phyloP scores from a whole-genome alignment of 1,140 invertebrate genomes.

The Anoplolepis gracilipes region DNA sequence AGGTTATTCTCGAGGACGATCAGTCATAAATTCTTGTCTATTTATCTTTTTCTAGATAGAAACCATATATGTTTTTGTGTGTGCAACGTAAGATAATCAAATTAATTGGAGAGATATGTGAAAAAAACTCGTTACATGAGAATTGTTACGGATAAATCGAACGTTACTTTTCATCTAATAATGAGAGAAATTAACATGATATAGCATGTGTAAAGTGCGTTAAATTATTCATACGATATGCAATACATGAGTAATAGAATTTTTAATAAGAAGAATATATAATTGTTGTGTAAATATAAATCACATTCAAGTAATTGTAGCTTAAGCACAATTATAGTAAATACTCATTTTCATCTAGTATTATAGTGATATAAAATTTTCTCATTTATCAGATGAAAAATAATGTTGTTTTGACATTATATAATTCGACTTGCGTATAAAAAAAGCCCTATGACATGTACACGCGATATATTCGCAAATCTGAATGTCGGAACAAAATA shows the following conservation, averaged over 20 bases:
- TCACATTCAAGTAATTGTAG: neutral
- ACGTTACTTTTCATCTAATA: neutral
- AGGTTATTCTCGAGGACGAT: neutral
- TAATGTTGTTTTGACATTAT: conserved; percentile 6
- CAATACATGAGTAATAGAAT: neutral
- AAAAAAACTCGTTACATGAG: neutral
- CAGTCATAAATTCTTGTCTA: conserved; percentile 7
- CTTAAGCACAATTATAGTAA: no score
- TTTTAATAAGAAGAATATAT: neutral
- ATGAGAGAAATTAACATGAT: neutral
- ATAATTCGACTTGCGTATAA: neutral
- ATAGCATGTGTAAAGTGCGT: neutral
- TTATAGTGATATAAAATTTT: neutral
- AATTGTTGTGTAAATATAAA: neutral
- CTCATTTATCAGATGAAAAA: neutral
- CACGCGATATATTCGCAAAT: neutral
- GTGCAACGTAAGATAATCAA: neutral
- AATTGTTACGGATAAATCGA: neutral
- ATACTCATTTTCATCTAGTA: neutral
- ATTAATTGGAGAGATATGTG: neutral
- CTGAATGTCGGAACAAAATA: neutral
- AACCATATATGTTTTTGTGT: neutral
- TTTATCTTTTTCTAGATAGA: neutral
- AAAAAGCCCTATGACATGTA: neutral
- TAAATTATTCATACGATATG: neutral